Evolutionary conservation across 2,888 invertebrate genomes (phyloP).

Genomic region (Erebia aethiops): DNA sequence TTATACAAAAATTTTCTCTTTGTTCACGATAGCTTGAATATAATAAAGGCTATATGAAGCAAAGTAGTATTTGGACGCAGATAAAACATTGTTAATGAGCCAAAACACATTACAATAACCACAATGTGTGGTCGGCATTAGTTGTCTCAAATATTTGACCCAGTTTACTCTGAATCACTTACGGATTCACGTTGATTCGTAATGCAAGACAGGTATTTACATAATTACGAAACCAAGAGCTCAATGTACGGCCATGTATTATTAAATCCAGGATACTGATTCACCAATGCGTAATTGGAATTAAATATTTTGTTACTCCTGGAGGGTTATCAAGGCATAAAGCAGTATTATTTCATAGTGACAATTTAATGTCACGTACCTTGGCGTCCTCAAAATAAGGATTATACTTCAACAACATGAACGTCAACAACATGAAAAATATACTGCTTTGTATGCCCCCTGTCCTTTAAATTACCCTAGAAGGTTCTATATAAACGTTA

Average conservation of each 20-base stretch:
- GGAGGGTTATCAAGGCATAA: too few relatives aligned
- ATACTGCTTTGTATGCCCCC: too few relatives aligned
- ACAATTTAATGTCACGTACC: too few relatives aligned
- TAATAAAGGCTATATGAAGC: too few relatives aligned
- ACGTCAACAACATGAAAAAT: too few relatives aligned
- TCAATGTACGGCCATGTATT: neutral
- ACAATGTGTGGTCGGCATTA: neutral
- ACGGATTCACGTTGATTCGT: constrained; percentile 31
- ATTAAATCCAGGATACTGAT: constrained; percentile 14
- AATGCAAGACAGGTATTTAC: constrained; percentile 31
- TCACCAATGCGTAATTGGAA: neutral
- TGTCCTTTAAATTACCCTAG: too few relatives aligned
- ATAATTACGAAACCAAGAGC: constrained; percentile 31
- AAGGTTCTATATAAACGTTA: too few relatives aligned
- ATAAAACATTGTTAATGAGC: neutral
- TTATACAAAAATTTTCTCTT: too few relatives aligned
- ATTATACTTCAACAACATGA: too few relatives aligned
- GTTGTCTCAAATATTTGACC: constrained; percentile 27
- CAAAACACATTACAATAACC: neutral
- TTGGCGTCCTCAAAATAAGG: too few relatives aligned
- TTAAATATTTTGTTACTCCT: neutral
- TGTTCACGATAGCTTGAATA: too few relatives aligned
- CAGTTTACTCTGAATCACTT: constrained; percentile 33
- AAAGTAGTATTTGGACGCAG: neutral
- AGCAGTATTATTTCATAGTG: too few relatives aligned